These are phyloP conservation scores for Horisme vitalbata DNA, from an alignment of 2,888 invertebrate species.

Conservation along the genomic window DNA sequence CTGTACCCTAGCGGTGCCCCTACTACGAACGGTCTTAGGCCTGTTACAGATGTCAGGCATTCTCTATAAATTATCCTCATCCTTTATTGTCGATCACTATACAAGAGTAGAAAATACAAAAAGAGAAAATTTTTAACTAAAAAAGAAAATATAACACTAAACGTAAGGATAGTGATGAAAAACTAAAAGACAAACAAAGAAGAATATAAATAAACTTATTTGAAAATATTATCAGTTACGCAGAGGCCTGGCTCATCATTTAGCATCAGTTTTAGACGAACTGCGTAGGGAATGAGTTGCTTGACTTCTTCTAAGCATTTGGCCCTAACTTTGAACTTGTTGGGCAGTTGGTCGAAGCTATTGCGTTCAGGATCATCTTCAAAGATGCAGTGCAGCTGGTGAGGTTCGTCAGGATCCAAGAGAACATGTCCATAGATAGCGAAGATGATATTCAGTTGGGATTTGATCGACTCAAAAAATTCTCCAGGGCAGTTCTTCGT, in stretches of 20 bases:
- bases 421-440: conserved; percentile 7
- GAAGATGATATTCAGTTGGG: not conserved
- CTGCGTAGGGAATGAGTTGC: not conserved
- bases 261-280: conserved; percentile 2
- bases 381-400: conserved; percentile 12
- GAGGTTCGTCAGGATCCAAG: not conserved
- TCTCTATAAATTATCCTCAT: too few relatives aligned
- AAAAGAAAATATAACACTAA: too few relatives aligned
- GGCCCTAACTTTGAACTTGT: not conserved
- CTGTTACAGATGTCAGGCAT: too few relatives aligned
- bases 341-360: not conserved
- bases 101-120: too few relatives aligned
- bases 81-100: too few relatives aligned
- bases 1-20: too few relatives aligned
- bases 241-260: conserved; percentile 2
- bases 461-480: conserved; percentile 4
- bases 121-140: too few relatives aligned
- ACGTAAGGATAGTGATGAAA: too few relatives aligned
- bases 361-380: conserved; percentile 9
- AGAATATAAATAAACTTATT: not conserved
- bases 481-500: conserved; percentile 6
- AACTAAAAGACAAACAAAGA: too few relatives aligned
- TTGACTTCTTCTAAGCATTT: not conserved
- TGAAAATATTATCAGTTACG: conserved; percentile 3
- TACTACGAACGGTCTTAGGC: too few relatives aligned